Percentiles rank a stretch among this genome's conserved stretches.
These are phyloP conservation scores for Bovichtus diacanthus DNA, from an alignment of 2,797 vertebrate species.

Conservation along the genomic window DNA sequence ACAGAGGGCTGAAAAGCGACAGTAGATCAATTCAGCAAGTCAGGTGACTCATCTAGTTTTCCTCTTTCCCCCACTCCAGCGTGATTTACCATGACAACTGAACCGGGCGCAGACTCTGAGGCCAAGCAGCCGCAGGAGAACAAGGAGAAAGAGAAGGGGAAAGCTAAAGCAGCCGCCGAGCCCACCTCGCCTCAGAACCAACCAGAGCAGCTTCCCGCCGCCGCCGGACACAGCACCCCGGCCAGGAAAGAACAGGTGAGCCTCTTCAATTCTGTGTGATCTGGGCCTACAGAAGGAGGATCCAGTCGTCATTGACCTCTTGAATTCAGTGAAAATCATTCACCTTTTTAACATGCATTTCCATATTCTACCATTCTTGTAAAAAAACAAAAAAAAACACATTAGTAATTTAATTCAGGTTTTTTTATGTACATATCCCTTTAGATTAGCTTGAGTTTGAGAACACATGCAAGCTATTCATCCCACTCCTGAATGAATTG, in stretches of 20 bases:
- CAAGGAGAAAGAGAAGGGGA: conserved; percentile 75
- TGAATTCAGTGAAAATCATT: not conserved
- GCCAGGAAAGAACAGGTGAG: conserved; percentile 89
- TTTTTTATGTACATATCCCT: not conserved
- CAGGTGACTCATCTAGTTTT: conserved; percentile 68
- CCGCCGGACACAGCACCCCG: conserved; percentile 89
- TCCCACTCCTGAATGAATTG: conserved; percentile 48
- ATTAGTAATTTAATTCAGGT: not conserved
- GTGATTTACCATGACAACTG: conserved; percentile 95
- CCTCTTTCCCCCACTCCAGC: conserved; percentile 77
- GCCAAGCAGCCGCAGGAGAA: conserved; percentile 87
- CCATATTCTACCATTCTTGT: not conserved
- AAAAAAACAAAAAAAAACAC: too few species aligned
- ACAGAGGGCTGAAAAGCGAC: not conserved
- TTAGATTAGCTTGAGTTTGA: conserved; percentile 12
- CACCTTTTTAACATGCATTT: not conserved
- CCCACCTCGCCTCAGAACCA: conserved; percentile 75
- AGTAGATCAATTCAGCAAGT: conserved; percentile 44
- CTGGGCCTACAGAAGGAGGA: not conserved
- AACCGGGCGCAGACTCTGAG: conserved; percentile 92
- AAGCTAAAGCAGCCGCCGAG: conserved; percentile 61
- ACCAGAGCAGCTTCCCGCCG: conserved; percentile 85
- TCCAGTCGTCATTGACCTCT: not conserved
- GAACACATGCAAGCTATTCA: conserved; percentile 48
- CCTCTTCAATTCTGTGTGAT: not conserved